Base-by-base conservation (phyloP, 2,113 vertebrate species). In the Nothobranchius kuhntae region DNA sequence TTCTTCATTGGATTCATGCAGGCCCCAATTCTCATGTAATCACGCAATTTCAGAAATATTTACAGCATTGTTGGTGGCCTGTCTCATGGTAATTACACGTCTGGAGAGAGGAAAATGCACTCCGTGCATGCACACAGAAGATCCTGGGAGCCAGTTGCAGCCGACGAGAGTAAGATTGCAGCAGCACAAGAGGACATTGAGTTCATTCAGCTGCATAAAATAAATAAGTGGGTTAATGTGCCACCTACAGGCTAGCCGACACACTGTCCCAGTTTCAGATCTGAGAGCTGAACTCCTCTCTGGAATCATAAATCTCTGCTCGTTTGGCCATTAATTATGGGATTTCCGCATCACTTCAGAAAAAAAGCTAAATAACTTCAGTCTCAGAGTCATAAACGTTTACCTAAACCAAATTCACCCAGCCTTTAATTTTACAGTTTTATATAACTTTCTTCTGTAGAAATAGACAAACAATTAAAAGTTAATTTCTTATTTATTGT, bases 211-310 rank as follows among this genome's bases (percentile, higher is more conserved):
- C 15, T 13, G 1, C 6, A 9, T 4, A 7, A 2, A 48, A 45
- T 12, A 17, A 73, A 85, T 5, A 75, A 66, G 56, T 87, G 81
- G 86, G 78, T 85, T 87, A 86, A 79, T 78, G 77, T 83, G 89
- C 90, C 91, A 89, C 74, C 91, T 91, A 86, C 81, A 89, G 89
- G 87, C 68, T 8, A 9, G 24, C 53, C 50, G 72, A 52, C 78
- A 48, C 71, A 73, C 60, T 63, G 77, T 7, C 77, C 65, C 51
- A 55, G 14, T 50, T 72, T 54, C 48, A 47, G 13, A 30, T 42
- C 12, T 13, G 24, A 53, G 54, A 24, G n/a, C 56, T 61, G 6
- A 66, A 61, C 30, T 61, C 44, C 63, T 59, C 61, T 9, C 24
- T 6, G 60, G 68, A 67, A 52, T 82, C 66, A 53, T 69, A 13